phyloP scores from a whole-genome alignment of 2,113 vertebrate genomes.

The Antechinus flavipes region DNA sequence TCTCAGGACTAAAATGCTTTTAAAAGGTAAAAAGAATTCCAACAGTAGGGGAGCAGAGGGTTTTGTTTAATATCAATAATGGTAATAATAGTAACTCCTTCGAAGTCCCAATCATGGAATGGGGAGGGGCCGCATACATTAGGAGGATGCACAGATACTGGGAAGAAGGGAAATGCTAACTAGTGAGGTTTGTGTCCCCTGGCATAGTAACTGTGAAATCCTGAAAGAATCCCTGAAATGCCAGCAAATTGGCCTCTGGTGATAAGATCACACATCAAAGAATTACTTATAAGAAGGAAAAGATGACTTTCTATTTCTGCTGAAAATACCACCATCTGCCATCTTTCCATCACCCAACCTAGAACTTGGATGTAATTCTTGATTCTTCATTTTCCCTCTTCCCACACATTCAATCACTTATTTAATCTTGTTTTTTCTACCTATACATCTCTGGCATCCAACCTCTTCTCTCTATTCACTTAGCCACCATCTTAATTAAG shows the following conservation, averaged over 20 bases:
- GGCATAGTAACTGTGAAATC: not conserved
- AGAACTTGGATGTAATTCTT: not conserved
- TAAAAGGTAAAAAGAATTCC: not conserved
- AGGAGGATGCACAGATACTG: not conserved
- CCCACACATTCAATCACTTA: not conserved
- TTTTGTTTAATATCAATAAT: not conserved
- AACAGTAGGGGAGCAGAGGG: not conserved
- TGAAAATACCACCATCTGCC: not conserved
- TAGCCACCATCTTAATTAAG: not conserved
- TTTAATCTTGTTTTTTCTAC: not conserved
- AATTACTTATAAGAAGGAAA: not conserved
- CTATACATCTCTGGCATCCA: not conserved
- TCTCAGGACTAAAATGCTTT: not conserved
- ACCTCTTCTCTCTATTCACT: not conserved
- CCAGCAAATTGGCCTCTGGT: not conserved
- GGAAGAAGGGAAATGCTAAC: not conserved
- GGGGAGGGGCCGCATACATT: not conserved
- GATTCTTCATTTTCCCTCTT: not conserved
- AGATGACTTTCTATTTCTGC: not conserved
- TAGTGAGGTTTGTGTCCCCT: not conserved
- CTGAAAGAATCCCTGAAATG: not conserved
- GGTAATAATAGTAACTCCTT: not conserved
- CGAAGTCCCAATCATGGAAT: not conserved
- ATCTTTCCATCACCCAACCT: not conserved
- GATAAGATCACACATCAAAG: not conserved